Percentiles rank a stretch among this genome's conserved stretches.
These are phyloP conservation scores for Enoplosus armatus DNA, from an alignment of 2,797 vertebrate species.

Conservation along the genomic window DNA sequence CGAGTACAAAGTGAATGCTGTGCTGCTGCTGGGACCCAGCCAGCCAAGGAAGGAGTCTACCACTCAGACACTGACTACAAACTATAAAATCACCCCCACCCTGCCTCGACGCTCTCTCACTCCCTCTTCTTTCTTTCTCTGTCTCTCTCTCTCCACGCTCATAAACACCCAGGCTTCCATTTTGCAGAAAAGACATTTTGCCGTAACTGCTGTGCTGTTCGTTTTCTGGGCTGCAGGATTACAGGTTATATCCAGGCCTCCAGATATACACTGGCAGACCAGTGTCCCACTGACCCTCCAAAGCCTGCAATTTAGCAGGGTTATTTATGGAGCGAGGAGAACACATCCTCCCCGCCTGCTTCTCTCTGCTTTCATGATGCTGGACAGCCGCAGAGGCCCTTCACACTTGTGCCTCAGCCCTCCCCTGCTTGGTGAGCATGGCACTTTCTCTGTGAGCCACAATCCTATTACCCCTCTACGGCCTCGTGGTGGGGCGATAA, in stretches of 20 bases:
- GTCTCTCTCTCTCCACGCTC: constrained; percentile 55
- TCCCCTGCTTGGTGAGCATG: constrained; percentile 71
- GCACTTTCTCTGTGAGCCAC: constrained; percentile 79
- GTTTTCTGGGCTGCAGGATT: constrained; percentile 79
- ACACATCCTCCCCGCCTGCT: constrained; percentile 68
- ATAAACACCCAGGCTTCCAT: constrained; percentile 70
- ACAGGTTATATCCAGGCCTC: constrained; percentile 76
- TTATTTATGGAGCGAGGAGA: constrained; percentile 79
- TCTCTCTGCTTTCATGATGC: constrained; percentile 69
- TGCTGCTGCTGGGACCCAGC: constrained; percentile 73
- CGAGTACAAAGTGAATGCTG: constrained; percentile 76
- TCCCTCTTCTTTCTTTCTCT: constrained; percentile 20
- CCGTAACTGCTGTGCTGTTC: constrained; percentile 77
- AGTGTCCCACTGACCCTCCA: constrained; percentile 81
- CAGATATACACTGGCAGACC: constrained; percentile 78
- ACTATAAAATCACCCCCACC: constrained; percentile 62
- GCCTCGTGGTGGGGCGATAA: constrained; percentile 79
- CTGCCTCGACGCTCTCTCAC: constrained; percentile 35
- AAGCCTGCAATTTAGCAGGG: constrained; percentile 81
- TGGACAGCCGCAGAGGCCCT: constrained; percentile 67
- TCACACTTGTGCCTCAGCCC: constrained; percentile 66
- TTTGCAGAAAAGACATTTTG: constrained; percentile 75
- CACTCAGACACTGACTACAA: constrained; percentile 67
- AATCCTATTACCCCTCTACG: constrained; percentile 85
- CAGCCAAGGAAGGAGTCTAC: constrained; percentile 70